Percentiles rank a stretch among this genome's conserved stretches.
Evolutionary conservation across 2,797 vertebrate genomes (phyloP).

Genomic region (Microctenopoma lineatum): DNA sequence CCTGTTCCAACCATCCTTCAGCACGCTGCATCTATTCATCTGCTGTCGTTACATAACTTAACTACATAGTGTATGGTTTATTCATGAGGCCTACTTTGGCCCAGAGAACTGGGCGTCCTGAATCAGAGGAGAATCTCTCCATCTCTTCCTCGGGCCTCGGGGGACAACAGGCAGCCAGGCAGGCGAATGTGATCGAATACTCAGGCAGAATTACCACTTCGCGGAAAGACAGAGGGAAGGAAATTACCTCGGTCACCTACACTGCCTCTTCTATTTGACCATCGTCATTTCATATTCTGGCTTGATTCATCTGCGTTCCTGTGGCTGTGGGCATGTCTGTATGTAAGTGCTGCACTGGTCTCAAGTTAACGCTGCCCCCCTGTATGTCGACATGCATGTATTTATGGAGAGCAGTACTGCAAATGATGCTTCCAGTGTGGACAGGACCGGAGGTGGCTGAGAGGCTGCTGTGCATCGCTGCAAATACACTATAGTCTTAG

Average conservation of each 20-base stretch:
- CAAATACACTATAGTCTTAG: constrained; percentile 20
- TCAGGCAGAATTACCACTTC: constrained; percentile 64
- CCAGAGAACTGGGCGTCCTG: constrained; percentile 70
- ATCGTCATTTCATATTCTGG: constrained; percentile 41
- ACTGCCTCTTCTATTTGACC: constrained; percentile 49
- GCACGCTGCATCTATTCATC: constrained; percentile 55
- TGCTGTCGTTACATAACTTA: constrained; percentile 71
- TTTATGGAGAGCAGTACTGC: constrained; percentile 43
- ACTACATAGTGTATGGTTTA: constrained; percentile 72
- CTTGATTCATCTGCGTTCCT: constrained; percentile 24
- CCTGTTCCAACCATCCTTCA: constrained; percentile 49
- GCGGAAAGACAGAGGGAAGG: constrained; percentile 36
- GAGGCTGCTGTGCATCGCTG: constrained; percentile 51
- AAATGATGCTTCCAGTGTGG: constrained; percentile 56
- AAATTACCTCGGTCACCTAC: constrained; percentile 61
- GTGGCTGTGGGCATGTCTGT: constrained; percentile 16
- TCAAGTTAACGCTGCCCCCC: constrained; percentile 30
- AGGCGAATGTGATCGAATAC: constrained; percentile 54
- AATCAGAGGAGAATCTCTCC: constrained; percentile 71
- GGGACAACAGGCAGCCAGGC: constrained; percentile 38
- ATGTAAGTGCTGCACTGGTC: constrained; percentile 9
- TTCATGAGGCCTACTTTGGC: constrained; percentile 78
- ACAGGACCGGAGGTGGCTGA: constrained; percentile 55
- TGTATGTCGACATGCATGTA: constrained; percentile 42
- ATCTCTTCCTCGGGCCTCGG: constrained; percentile 47